A percentile compares a stretch with the other conserved stretches of the same genome.
These are phyloP conservation scores for Styela plicata DNA, from an alignment of 23 tunicate genomes.

Conservation along the genomic window DNA sequence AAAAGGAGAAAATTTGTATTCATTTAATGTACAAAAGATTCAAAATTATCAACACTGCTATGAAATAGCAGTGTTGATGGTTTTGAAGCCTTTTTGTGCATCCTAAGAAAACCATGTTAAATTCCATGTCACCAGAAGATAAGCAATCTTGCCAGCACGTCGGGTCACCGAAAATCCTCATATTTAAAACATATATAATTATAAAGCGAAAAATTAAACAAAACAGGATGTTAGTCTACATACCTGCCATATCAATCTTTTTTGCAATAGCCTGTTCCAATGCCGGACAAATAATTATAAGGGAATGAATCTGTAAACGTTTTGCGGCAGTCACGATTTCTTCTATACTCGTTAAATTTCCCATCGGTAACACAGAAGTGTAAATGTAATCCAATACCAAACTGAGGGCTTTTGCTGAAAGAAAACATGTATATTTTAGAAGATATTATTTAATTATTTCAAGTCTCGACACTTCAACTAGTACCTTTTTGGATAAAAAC, in stretches of 20 bases:
- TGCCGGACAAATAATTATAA: conserved; percentile 38
- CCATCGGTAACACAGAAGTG: conserved; percentile 52
- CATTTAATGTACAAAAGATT: too few species aligned
- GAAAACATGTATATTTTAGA: not conserved
- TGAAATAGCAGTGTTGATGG: too few species aligned
- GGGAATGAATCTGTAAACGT: conserved; percentile 57
- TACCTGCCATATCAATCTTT: conserved; percentile 65
- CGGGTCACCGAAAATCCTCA: too few species aligned
- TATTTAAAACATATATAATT: not conserved
- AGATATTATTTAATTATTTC: too few species aligned
- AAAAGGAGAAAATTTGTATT: too few species aligned
- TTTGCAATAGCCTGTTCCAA: conserved; percentile 52
- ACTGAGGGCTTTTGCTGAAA: conserved; percentile 62
- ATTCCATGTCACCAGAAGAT: too few species aligned
- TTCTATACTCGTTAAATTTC: conserved; percentile 19
- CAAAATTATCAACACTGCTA: too few species aligned
- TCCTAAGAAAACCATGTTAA: too few species aligned
- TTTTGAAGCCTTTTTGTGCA: too few species aligned
- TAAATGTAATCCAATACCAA: conserved; percentile 74
- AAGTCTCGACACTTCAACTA: too few species aligned
- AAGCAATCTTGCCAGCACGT: too few species aligned
- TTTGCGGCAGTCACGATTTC: conserved; percentile 76
- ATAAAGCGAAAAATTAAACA: not conserved
- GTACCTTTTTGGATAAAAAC: too few species aligned
- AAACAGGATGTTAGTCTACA: not conserved